These are phyloP conservation scores for Nesoenas mayeri DNA, from an alignment of 2,113 vertebrate species.

Conservation along the genomic window DNA sequence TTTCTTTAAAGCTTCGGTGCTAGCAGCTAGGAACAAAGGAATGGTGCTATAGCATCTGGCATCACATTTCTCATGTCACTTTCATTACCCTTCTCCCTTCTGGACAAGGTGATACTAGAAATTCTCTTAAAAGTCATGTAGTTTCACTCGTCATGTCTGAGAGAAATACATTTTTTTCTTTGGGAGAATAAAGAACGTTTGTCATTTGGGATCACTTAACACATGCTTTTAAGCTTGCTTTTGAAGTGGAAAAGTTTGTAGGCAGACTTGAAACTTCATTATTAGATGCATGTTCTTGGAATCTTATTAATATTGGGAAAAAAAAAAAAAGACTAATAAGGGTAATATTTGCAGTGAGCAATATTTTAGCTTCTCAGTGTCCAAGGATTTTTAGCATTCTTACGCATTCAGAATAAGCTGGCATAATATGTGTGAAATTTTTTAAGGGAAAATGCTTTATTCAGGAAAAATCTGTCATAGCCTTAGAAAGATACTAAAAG, in stretches of 20 bases:
- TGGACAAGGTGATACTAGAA: not conserved
- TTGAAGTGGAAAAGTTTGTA: slow-evolving; percentile 4
- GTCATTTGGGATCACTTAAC: not conserved
- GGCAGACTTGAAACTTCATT: slow-evolving; percentile 27
- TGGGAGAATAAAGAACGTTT: not conserved
- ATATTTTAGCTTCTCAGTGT: slow-evolving; percentile 51
- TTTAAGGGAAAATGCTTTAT: slow-evolving; percentile 44
- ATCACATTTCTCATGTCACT: not conserved
- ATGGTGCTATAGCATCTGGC: slow-evolving; percentile 6
- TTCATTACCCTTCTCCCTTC: not conserved
- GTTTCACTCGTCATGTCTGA: not conserved
- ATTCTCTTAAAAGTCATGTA: not conserved
- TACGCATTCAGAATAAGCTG: slow-evolving; percentile 32
- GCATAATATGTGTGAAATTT: slow-evolving; percentile 22
- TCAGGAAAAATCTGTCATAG: slow-evolving; percentile 62
- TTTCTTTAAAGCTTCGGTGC: not conserved
- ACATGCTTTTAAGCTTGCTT: slow-evolving; percentile 8
- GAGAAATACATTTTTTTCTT: not conserved
- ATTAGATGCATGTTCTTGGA: slow-evolving; percentile 33
- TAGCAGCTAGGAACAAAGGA: not conserved
- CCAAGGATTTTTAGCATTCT: slow-evolving; percentile 42
- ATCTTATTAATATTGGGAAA: slow-evolving; percentile 19
- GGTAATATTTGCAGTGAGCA: slow-evolving; percentile 45
- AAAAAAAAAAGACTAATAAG: slow-evolving; percentile 29
- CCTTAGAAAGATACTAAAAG: slow-evolving; percentile 58